Evolutionary conservation across 2,888 invertebrate genomes (phyloP).

Genomic region (Hypomecis punctinalis): DNA sequence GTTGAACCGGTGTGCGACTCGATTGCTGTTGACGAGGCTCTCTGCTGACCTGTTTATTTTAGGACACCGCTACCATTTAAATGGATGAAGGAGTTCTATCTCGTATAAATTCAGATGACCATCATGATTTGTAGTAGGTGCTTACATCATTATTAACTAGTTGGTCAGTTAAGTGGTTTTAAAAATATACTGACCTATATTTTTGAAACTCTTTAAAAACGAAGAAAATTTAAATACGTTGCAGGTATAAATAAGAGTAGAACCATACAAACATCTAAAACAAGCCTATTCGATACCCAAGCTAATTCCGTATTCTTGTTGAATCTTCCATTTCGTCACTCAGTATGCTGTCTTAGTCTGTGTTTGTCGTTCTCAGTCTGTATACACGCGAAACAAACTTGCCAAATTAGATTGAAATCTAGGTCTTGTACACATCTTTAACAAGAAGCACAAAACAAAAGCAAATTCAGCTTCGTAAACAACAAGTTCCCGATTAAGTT

Average conservation of each 20-base stretch:
- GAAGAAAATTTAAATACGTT: no score
- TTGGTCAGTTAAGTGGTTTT: no score
- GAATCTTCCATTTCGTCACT: conserved; percentile 5
- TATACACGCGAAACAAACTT: conserved; percentile 26
- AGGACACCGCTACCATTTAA: background rate
- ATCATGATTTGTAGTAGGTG: no score
- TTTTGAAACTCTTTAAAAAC: no score
- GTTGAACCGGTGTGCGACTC: conserved; percentile 31
- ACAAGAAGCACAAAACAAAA: conserved; percentile 33
- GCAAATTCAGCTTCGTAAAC: conserved; percentile 34
- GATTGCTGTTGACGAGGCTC: conserved; percentile 32
- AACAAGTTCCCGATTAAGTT: conserved; percentile 46
- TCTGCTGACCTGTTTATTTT: conserved; percentile 31
- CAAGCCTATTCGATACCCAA: background rate
- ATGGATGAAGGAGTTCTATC: background rate
- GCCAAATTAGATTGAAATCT: conserved; percentile 32
- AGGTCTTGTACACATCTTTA: conserved; percentile 29
- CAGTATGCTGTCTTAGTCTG: background rate
- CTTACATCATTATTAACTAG: no score
- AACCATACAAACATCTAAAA: no score
- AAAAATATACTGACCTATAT: no score
- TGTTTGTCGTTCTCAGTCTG: conserved; percentile 5
- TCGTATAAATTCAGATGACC: background rate
- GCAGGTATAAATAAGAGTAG: no score
- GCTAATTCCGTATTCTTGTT: conserved; percentile 8